Conservation (phyloP, 64 coral and sea anemone genomes). For the Anthopleura sola region DNA sequence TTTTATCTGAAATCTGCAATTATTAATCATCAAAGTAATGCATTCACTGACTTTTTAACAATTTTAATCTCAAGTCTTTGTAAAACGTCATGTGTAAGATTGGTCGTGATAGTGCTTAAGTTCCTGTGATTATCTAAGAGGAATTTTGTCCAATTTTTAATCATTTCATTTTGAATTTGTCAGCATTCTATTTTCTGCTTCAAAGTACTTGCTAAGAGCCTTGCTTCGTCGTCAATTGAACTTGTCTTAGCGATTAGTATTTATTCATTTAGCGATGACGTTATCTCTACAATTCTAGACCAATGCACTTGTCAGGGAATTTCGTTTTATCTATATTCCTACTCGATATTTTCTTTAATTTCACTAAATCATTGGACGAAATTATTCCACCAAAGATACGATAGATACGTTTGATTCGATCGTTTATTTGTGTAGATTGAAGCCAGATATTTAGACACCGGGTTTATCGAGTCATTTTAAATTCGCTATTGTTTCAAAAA, state of each 20-base stretch:
- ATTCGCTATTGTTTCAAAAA: background rate
- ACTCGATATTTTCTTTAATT: background rate
- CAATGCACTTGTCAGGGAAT: background rate
- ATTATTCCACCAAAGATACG: background rate
- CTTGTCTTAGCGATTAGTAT: background rate
- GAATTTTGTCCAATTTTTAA: background rate
- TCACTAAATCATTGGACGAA: background rate
- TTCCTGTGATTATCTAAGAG: background rate
- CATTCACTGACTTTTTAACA: slow-evolving; percentile 4
- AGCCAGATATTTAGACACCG: background rate
- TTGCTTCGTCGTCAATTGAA: too few species aligned
- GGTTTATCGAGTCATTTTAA: background rate
- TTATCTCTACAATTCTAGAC: background rate
- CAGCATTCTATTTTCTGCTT: background rate
- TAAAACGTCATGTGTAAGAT: background rate
- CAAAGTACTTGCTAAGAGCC: background rate
- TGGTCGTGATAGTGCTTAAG: background rate
- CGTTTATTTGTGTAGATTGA: background rate
- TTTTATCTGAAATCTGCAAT: background rate
- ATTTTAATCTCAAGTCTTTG: background rate
- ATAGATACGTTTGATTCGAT: background rate
- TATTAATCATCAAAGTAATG: background rate
- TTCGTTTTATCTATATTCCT: background rate
- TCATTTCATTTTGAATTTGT: background rate
- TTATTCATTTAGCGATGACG: background rate